Percentiles rank a stretch among this genome's conserved stretches.
Evolutionary conservation across 2,888 invertebrate species (phyloP).

Genomic region (Osedax fenrisi): DNA sequence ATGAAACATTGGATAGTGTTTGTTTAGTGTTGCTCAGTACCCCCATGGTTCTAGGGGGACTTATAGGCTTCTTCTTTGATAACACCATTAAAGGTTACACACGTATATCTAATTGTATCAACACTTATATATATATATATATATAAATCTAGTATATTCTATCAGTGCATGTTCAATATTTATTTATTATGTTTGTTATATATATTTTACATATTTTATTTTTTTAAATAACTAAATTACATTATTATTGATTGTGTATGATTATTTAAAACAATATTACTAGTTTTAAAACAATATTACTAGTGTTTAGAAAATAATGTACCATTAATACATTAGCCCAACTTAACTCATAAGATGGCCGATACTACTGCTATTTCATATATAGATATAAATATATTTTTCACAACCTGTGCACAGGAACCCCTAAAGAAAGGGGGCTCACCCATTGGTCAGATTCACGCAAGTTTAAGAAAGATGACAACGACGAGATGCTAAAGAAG

Average conservation of each 20-base stretch:
- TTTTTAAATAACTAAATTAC: neutral
- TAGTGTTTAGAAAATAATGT: too few species aligned
- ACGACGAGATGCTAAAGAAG: slow-evolving; percentile 17
- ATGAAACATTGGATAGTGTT: slow-evolving; percentile 28
- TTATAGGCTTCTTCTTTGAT: slow-evolving; percentile 50
- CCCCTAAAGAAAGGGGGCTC: slow-evolving; percentile 32
- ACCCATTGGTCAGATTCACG: slow-evolving; percentile 31
- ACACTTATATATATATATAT: neutral
- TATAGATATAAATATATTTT: neutral
- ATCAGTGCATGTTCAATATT: too few species aligned
- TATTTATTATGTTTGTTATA: too few species aligned
- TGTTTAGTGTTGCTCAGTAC: slow-evolving; percentile 44
- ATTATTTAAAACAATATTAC: too few species aligned
- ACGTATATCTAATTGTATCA: neutral
- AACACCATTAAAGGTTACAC: slow-evolving; percentile 47
- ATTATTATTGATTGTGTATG: neutral
- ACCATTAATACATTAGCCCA: too few species aligned
- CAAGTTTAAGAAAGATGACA: neutral
- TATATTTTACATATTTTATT: neutral
- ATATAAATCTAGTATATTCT: too few species aligned
- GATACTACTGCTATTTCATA: too few species aligned
- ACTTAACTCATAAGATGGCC: too few species aligned
- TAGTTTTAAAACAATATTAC: too few species aligned
- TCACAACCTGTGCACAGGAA: slow-evolving; percentile 28
- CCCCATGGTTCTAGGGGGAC: slow-evolving; percentile 51